phyloP scores from a whole-genome alignment of 2,797 vertebrate genomes.

The Steatocranus sp. region DNA sequence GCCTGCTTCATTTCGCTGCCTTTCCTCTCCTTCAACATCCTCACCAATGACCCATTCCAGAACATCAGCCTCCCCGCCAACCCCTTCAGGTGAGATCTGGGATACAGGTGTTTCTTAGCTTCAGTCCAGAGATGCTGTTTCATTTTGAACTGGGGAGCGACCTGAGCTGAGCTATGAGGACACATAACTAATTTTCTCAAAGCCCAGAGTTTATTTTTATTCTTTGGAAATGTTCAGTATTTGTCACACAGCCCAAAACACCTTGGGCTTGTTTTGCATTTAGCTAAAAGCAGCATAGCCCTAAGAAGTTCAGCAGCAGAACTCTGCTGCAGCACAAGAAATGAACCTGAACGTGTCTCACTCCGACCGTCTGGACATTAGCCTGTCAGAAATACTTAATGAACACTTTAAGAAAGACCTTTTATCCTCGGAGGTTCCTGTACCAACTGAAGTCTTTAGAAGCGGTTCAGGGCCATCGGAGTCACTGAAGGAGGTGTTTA shows the following conservation, averaged over 20 bases:
- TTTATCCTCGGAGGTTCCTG: neutral
- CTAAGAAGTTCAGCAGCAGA: neutral
- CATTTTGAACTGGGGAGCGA: neutral
- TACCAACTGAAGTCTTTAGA: neutral
- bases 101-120: neutral
- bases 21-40: slow-evolving; percentile 78
- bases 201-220: neutral
- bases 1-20: slow-evolving; percentile 79
- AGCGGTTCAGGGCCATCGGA: neutral
- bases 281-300: neutral
- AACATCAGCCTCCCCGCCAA: slow-evolving; percentile 77
- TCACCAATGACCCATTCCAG: slow-evolving; percentile 77
- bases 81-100: slow-evolving; percentile 61
- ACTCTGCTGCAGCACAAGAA: neutral
- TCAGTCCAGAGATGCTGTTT: neutral
- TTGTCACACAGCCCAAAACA: neutral
- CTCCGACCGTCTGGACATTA: neutral
- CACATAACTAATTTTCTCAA: neutral
- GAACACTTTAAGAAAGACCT: neutral
- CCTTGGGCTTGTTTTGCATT: neutral
- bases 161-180: neutral
- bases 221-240: neutral
- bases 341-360: neutral
- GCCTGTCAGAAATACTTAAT: neutral
- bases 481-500: neutral